These are phyloP conservation scores for Corbicula japonica DNA, from an alignment of 2,888 invertebrate species.

Conservation along the genomic window DNA sequence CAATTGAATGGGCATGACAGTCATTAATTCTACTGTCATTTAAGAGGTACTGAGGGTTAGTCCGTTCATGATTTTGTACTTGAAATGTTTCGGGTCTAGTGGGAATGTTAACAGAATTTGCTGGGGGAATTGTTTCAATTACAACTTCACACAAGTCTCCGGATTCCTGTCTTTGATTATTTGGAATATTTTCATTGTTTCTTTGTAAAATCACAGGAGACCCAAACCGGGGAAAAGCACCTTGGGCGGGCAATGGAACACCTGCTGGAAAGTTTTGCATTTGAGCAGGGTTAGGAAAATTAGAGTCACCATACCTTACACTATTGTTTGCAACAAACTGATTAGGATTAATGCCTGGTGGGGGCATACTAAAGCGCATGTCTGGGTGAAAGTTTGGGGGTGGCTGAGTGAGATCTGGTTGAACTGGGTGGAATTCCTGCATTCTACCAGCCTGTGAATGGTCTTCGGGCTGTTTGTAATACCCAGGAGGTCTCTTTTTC, in stretches of 20 bases:
- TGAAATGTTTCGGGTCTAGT: constrained; percentile 57
- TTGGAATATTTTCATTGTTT: constrained; percentile 1
- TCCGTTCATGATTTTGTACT: constrained; percentile 66
- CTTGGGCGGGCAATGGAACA: constrained; percentile 4
- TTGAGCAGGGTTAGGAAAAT: not conserved
- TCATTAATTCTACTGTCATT: not conserved
- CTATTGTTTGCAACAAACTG: constrained; percentile 10
- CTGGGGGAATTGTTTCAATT: constrained; percentile 22
- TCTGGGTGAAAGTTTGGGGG: constrained; percentile 33
- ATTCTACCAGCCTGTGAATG: not conserved
- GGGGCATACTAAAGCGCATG: constrained; percentile 17
- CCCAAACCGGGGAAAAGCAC: too few species aligned
- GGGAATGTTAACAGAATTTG: constrained; percentile 40
- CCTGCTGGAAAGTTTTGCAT: constrained; percentile 9
- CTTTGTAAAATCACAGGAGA: too few species aligned
- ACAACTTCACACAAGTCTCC: constrained; percentile 43
- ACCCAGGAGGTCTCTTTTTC: constrained; percentile 75
- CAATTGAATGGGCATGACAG: constrained; percentile 1
- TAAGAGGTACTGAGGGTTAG: constrained; percentile 32
- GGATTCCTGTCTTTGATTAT: constrained; percentile 12
- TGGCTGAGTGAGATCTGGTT: constrained; percentile 29
- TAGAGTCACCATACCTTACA: not conserved
- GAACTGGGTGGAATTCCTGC: constrained; percentile 13
- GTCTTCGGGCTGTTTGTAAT: constrained; percentile 62
- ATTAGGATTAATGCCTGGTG: constrained; percentile 27